phyloP scores from a whole-genome alignment of 2,797 vertebrate species.

The Pseudomugil gertrudae region DNA sequence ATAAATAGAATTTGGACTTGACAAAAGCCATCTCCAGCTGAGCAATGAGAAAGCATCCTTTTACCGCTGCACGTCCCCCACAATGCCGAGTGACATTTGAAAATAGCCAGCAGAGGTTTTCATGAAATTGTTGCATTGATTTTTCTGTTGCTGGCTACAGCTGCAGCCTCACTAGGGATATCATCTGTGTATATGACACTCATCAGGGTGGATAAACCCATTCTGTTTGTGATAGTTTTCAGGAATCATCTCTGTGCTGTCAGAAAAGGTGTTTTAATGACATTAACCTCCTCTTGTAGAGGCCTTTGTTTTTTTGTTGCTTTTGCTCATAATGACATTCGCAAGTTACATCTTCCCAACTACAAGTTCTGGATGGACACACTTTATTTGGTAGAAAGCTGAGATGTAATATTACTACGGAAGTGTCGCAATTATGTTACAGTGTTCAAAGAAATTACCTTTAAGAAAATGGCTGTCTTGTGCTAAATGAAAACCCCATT shows the following conservation, averaged over 20 bases:
- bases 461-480: not conserved
- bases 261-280: constrained; percentile 67
- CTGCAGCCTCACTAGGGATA: constrained; percentile 42
- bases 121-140: constrained; percentile 46
- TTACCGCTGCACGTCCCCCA: constrained; percentile 50
- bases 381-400: not conserved
- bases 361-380: not conserved
- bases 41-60: constrained; percentile 74
- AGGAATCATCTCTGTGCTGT: constrained; percentile 36
- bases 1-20: constrained; percentile 79
- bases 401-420: not conserved
- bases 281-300: constrained; percentile 51
- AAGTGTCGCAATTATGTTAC: no score
- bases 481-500: not conserved
- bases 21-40: constrained; percentile 78
- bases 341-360: not conserved
- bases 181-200: constrained; percentile 53
- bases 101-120: constrained; percentile 54
- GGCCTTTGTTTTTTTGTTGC: not conserved
- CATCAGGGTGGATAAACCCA: constrained; percentile 65
- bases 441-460: not conserved
- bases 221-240: constrained; percentile 29
- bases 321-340: not conserved
- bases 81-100: constrained; percentile 57
- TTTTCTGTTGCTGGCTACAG: constrained; percentile 28